phyloP scores from a whole-genome alignment of 2,797 vertebrate genomes.

The Spondyliosoma cantharus region DNA sequence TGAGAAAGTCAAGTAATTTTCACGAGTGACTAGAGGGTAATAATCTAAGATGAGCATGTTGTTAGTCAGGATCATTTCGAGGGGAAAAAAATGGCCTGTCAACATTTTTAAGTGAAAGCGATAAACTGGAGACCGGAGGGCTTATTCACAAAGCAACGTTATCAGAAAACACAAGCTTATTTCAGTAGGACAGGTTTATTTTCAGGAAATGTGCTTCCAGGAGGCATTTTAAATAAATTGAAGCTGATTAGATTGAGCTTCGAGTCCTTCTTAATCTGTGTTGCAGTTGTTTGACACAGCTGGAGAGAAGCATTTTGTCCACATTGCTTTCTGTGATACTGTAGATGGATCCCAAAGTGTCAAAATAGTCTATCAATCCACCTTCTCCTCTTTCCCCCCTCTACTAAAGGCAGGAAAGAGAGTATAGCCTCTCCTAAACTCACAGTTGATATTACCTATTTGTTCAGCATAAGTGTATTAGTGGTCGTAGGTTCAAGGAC shows the following conservation, averaged over 20 bases:
- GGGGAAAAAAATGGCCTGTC: conserved; percentile 45
- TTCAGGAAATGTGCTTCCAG: conserved; percentile 13
- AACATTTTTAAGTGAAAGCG: conserved; percentile 39
- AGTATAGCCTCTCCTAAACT: not conserved
- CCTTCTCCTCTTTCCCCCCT: not conserved
- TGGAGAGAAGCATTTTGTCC: not conserved
- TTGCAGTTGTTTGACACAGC: not conserved
- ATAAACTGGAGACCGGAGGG: conserved; percentile 41
- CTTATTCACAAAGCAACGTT: conserved; percentile 4
- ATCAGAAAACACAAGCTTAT: conserved; percentile 29
- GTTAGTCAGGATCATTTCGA: conserved; percentile 29
- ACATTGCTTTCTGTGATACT: not conserved
- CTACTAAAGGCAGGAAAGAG: not conserved
- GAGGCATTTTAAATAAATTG: conserved; percentile 4
- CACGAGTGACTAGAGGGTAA: conserved; percentile 29
- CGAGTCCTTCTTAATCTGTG: conserved; percentile 14
- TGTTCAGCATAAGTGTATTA: not conserved
- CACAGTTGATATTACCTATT: not conserved
- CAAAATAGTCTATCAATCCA: not conserved
- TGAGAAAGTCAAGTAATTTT: conserved; percentile 37
- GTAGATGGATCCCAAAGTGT: conserved; percentile 9
- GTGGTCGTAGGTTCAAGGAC: not conserved
- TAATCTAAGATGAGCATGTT: conserved; percentile 25
- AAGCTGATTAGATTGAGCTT: conserved; percentile 20
- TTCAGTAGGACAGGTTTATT: conserved; percentile 33